Conservation (phyloP, 2,113 vertebrate genomes). For the Bubo bubo region DNA sequence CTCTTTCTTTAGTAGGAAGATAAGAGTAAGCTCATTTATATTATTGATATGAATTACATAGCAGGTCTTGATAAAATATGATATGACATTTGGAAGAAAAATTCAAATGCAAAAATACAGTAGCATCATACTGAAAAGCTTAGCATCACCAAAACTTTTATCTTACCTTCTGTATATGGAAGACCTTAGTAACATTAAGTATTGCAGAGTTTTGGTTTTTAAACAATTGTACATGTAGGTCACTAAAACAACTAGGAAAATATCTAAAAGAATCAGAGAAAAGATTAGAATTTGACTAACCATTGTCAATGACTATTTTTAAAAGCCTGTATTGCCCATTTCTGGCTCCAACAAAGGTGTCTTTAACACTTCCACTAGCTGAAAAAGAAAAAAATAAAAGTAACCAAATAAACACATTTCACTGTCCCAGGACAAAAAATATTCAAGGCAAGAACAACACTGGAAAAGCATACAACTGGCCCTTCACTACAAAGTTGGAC, state of each 20-base stretch:
- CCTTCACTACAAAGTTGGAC: not conserved
- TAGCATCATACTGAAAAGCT: not conserved
- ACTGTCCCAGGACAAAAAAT: not conserved
- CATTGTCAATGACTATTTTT: slow-evolving; percentile 92
- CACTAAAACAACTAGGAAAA: not conserved
- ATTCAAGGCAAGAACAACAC: not conserved
- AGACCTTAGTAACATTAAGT: not conserved
- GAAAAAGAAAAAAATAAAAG: slow-evolving; percentile 48
- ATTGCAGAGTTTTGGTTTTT: not conserved
- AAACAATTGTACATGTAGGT: not conserved
- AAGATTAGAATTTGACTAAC: slow-evolving; percentile 76
- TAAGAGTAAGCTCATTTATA: not conserved
- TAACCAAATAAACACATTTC: slow-evolving; percentile 16
- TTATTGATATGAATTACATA: not conserved
- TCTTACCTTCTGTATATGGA: not conserved
- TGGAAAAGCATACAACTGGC: not conserved
- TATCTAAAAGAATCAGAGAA: not conserved
- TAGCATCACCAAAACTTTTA: not conserved
- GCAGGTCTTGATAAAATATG: not conserved
- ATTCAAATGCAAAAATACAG: not conserved
- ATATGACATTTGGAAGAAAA: not conserved
- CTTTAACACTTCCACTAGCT: slow-evolving; percentile 90
- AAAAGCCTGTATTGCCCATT: slow-evolving; percentile 90
- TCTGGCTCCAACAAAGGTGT: slow-evolving; percentile 88
- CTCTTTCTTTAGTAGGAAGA: not conserved